Percentiles rank a stretch among this genome's conserved stretches.
Conservation (phyloP, 2,113 vertebrate genomes). For the Mus pahari region DNA sequence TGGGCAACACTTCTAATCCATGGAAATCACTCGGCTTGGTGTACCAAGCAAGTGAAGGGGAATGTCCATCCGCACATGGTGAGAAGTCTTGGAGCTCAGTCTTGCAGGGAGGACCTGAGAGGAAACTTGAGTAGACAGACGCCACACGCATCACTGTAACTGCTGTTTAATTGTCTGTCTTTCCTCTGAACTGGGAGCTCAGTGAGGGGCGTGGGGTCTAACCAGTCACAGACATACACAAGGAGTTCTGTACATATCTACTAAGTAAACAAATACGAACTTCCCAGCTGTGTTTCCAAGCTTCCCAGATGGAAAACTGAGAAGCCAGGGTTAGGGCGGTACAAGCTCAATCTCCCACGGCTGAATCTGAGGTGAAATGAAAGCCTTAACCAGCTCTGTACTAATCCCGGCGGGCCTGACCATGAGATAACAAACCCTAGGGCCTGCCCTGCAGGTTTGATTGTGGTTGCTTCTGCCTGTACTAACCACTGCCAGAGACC, state of each 20-base stretch:
- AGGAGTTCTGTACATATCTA: background rate
- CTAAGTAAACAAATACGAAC: conserved; percentile 49
- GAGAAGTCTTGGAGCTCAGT: background rate
- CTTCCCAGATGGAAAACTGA: conserved; percentile 45
- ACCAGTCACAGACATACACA: conserved; percentile 37
- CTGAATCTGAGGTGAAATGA: conserved; percentile 5
- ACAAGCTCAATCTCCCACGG: background rate
- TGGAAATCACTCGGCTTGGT: background rate
- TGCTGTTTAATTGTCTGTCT: conserved; percentile 69
- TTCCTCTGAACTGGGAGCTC: conserved; percentile 23
- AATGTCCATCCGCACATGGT: background rate
- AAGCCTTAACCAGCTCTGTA: conserved; percentile 6
- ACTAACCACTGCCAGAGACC: conserved; percentile 30
- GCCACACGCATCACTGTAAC: conserved; percentile 30
- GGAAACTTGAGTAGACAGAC: conserved; percentile 25
- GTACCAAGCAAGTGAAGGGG: background rate
- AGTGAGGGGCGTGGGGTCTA: background rate
- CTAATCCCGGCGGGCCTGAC: background rate
- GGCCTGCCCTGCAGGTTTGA: conserved; percentile 42
- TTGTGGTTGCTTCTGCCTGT: background rate
- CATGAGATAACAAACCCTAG: background rate
- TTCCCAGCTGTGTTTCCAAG: conserved; percentile 34
- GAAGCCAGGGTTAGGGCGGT: conserved; percentile 36
- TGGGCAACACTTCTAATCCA: background rate
- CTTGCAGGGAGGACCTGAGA: background rate